Evolutionary conservation across 2,888 invertebrate species (phyloP).

Genomic region (Smittia sp.): DNA sequence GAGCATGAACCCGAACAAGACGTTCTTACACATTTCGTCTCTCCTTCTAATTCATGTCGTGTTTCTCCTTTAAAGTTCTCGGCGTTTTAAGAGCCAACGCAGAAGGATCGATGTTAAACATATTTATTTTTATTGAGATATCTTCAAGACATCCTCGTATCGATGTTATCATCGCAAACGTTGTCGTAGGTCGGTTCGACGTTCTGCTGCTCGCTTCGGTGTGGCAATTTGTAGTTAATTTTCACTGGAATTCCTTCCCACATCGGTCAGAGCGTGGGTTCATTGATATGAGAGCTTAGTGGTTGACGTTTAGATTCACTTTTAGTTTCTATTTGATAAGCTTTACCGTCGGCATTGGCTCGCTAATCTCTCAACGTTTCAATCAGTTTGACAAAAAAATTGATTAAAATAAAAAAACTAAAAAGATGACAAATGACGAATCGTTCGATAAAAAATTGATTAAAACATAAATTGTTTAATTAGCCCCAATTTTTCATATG

Average conservation of each 20-base stretch:
- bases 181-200: conserved; percentile 10
- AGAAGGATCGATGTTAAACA: conserved; percentile 2
- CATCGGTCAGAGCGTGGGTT: too few species aligned
- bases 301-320: too few species aligned
- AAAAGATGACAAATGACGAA: too few species aligned
- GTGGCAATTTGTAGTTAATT: conserved; percentile 34
- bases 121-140: conserved; percentile 19
- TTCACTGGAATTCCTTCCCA: conserved; percentile 30
- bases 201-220: not conserved
- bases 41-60: not conserved
- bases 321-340: too few species aligned
- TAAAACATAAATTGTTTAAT: too few species aligned
- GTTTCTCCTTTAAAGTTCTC: not conserved
- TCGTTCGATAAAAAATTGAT: too few species aligned
- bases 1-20: conserved; percentile 10
- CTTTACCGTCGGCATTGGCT: too few species aligned
- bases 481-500: too few species aligned
- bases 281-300: too few species aligned
- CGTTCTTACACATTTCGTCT: not conserved
- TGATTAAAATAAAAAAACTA: too few species aligned
- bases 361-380: too few species aligned
- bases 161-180: not conserved
- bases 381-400: too few species aligned
- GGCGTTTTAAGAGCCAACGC: not conserved
- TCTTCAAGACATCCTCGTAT: not conserved